A percentile compares a stretch with the other conserved stretches of the same genome.
phyloP scores from a whole-genome alignment of 2,113 vertebrate species.

The Larimichthys crocea region DNA sequence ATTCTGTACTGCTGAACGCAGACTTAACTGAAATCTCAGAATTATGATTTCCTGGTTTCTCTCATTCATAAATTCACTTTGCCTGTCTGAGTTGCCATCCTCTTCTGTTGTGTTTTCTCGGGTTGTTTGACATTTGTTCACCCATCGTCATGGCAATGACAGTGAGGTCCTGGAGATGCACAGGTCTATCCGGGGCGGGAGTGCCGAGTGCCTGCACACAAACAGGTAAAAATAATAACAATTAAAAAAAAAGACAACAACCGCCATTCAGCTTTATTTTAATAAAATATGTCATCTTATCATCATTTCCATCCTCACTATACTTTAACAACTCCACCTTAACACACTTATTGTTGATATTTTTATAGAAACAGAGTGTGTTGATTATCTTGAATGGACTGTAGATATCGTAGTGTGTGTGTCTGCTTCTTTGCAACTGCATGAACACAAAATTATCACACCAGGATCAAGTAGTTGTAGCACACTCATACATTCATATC shows the following conservation, averaged over 20 bases:
- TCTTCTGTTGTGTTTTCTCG: slow-evolving; percentile 85
- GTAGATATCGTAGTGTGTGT: slow-evolving; percentile 1
- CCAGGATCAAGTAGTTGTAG: background rate
- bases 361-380: background rate
- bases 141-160: slow-evolving; percentile 92
- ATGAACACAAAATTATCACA: slow-evolving; percentile 34
- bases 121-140: slow-evolving; percentile 86
- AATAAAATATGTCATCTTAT: slow-evolving; percentile 19
- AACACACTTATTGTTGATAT: slow-evolving; percentile 46
- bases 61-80: slow-evolving; percentile 84
- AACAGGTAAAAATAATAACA: slow-evolving; percentile 91
- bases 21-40: slow-evolving; percentile 59
- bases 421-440: slow-evolving; percentile 37
- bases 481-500: slow-evolving; percentile 23
- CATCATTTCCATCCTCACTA: slow-evolving; percentile 57
- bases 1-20: slow-evolving; percentile 48
- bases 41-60: slow-evolving; percentile 79
- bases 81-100: slow-evolving; percentile 82
- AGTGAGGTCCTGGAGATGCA: slow-evolving; percentile 99
- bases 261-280: slow-evolving; percentile 56
- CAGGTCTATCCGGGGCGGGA: slow-evolving; percentile 98
- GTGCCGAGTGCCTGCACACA: slow-evolving; percentile 99
- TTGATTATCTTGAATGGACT: slow-evolving; percentile 8
- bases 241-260: slow-evolving; percentile 11
- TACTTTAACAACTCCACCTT: slow-evolving; percentile 62